Base-by-base conservation (phyloP, 2,888 invertebrate genomes). In the Branchipolynoe longqiensis region DNA sequence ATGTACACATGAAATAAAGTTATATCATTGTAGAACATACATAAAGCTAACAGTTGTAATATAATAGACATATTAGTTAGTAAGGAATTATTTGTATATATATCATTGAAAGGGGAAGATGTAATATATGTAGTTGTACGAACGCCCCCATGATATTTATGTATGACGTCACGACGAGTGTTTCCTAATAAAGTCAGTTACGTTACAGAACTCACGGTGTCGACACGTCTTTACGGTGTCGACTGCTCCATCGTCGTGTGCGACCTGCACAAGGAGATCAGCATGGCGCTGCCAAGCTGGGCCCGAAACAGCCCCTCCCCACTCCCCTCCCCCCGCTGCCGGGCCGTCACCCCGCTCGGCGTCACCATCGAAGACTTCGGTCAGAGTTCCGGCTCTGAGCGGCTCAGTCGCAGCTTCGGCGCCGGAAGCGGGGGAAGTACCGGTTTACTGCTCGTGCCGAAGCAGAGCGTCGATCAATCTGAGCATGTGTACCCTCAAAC, bases 211-310 rank as follows among this genome's bases (percentile, higher is more conserved):
- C n/a, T n/a, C n/a, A n/a, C n/a, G n/a, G n/a, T n/a, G n/a, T n/a
- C n/a, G n/a, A 78, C 48, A 2, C 41, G n/a, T 78, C 28, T 14
- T 40, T 8, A 22, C 6, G 25, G 38, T 8, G 36, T 38, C 33
- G 18, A 18, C 1, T 78, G 28, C 48, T 14, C 6, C 12, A 28
- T 78, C 0, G 48, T 78, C 6, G 54, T 78, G 2, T 78, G 78
- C 48, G 78, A 78, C 18, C 78, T 78, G 12, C 48, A 78, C 31
- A 78, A 78, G 54, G 78, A 78, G 48, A 41, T 78, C 12, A 48
- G 28, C 48, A 78, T 78, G 48, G 48, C 14, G n/a, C 28, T 78
- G 54, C 78, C 78, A 25, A 54, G 48, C 41, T 78, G 78, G 78
- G 54, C 78, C 48, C 78, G 41, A 0, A 54, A 28, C 28, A 78